phyloP scores from a whole-genome alignment of 2,797 vertebrate genomes.

The Neoniphon sammara region DNA sequence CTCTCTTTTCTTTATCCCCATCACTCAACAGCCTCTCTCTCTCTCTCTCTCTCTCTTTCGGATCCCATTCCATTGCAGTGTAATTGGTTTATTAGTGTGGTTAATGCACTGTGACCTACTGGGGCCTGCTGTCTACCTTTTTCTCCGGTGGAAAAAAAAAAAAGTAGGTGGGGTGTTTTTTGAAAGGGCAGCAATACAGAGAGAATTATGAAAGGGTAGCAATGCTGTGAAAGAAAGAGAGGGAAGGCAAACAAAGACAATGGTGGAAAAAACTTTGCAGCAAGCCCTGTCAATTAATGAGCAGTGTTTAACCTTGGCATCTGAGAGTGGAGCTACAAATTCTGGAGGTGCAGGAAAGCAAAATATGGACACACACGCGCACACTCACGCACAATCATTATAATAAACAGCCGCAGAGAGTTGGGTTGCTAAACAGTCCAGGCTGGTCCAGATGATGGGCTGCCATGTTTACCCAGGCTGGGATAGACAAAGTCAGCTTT shows the following conservation, averaged over 20 bases:
- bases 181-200: constrained; percentile 31
- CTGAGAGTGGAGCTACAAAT: not conserved
- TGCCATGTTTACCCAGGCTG: constrained; percentile 55
- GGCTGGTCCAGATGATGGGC: constrained; percentile 25
- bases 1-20: constrained; percentile 59
- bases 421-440: constrained; percentile 24
- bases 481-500: constrained; percentile 54
- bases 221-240: constrained; percentile 2
- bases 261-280: not conserved
- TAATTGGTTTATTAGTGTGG: constrained; percentile 80
- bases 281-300: too few relatives aligned
- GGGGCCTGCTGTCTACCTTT: constrained; percentile 64
- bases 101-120: constrained; percentile 78
- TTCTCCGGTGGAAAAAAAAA: constrained; percentile 18
- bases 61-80: constrained; percentile 65
- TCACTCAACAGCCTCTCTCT: constrained; percentile 45
- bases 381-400: constrained; percentile 1
- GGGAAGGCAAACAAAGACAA: not conserved
- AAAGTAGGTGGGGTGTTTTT: constrained; percentile 40
- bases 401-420: constrained; percentile 30
- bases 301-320: not conserved
- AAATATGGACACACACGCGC: not conserved
- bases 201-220: not conserved
- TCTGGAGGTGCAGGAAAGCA: not conserved
- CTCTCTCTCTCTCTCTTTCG: constrained; percentile 58